Conservation (phyloP, 2,888 invertebrate genomes). For the Apotomis turbidana region DNA sequence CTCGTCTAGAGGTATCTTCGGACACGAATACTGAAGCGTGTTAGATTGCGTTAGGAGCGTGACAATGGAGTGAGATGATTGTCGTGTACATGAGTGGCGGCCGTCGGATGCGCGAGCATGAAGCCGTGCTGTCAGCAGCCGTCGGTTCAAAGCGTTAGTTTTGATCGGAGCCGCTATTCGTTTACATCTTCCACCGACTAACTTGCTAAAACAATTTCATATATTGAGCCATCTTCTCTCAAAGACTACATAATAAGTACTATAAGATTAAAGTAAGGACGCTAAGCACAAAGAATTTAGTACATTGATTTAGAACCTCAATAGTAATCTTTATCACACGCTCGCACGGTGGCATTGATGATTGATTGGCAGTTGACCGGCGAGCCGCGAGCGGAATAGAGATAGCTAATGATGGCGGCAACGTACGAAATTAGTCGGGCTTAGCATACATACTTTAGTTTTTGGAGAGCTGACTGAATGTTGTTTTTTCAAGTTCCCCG, state of each 20-base stretch:
- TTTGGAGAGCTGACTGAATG: neutral
- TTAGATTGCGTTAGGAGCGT: slow-evolving; percentile 61
- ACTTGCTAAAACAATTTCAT: slow-evolving; percentile 1
- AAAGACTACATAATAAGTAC: neutral
- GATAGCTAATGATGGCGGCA: too few species aligned
- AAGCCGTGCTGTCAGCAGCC: slow-evolving; percentile 73
- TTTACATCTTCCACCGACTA: slow-evolving; percentile 18
- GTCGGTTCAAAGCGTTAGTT: slow-evolving; percentile 74
- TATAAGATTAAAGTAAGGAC: too few species aligned
- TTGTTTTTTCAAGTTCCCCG: slow-evolving; percentile 20
- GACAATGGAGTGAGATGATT: slow-evolving; percentile 46
- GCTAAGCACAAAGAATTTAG: neutral
- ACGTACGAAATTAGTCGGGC: too few species aligned
- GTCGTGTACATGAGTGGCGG: slow-evolving; percentile 43
- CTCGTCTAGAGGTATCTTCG: slow-evolving; percentile 32
- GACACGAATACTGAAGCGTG: slow-evolving; percentile 66
- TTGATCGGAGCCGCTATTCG: slow-evolving; percentile 50
- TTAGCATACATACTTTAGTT: neutral
- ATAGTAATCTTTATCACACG: too few species aligned
- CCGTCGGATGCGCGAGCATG: slow-evolving; percentile 57
- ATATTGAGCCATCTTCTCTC: slow-evolving; percentile 8
- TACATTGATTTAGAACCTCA: neutral
- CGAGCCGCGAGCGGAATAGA: too few species aligned
- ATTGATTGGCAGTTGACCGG: too few species aligned
- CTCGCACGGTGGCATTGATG: too few species aligned